Conservation (phyloP, 1,140 invertebrate genomes). For the Ylistrum balloti region DNA sequence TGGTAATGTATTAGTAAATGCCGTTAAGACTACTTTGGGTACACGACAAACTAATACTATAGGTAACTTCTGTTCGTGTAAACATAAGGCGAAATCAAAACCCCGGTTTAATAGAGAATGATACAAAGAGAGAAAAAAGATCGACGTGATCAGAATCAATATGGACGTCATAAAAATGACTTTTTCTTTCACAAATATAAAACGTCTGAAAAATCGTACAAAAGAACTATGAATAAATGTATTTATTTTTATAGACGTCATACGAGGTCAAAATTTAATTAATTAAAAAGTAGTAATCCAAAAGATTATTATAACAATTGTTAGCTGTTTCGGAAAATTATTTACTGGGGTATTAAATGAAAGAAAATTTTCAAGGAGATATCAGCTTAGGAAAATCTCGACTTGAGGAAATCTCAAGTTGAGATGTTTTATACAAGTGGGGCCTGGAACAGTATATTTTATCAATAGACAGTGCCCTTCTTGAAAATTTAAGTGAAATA, state of each 20-base stretch:
- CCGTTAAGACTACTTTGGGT: background rate
- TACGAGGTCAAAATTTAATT: background rate
- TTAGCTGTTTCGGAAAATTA: no score
- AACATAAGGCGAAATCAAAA: background rate
- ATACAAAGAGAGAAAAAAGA: no score
- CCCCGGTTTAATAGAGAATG: conserved; percentile 24
- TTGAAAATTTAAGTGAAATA: no score
- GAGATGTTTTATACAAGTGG: no score
- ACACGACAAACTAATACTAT: background rate
- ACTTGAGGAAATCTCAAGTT: no score
- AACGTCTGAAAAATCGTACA: background rate
- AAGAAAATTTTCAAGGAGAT: no score
- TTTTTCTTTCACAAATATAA: background rate
- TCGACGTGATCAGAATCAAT: background rate
- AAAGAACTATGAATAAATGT: conserved; percentile 13
- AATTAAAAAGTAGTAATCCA: background rate
- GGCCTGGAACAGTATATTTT: no score
- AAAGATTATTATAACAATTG: no score
- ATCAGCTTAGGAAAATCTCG: no score
- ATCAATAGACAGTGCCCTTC: no score
- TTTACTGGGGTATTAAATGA: no score
- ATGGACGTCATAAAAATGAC: background rate
- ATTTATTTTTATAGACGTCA: background rate
- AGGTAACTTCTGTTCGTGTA: no score
- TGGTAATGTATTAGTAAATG: background rate